Evolutionary conservation across 2,113 vertebrate species (phyloP), one percentile per base, ranked within the genome.

Genomic region (Crocuta crocuta): DNA sequence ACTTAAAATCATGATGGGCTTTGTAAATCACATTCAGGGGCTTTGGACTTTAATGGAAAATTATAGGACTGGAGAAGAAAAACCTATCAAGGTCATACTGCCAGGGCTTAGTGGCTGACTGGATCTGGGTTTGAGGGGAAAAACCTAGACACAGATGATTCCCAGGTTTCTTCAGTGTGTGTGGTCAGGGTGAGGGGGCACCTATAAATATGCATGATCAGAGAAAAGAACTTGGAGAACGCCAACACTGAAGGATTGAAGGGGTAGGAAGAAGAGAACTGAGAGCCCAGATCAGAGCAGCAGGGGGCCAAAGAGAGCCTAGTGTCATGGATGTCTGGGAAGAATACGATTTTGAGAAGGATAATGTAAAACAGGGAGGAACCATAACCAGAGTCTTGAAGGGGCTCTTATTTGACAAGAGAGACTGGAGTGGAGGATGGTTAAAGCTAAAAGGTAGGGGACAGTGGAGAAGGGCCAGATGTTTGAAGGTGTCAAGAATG

Each of bases 71-170:
- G 13, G 66, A 82, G 66, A 96, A 89, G 76, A 92, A 90, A 89
- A 92, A 55, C 31, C 61, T 23, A 39, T 50, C 1, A 5, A 89
- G 19, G 50, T 79, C 35, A 93, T 70, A 85, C 58, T 71, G 23
- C 74, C 83, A 28, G 74, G 43, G 78, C 23, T 84, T 65, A 76
- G 80, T 48, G 61, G 65, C 16, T 78, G 35, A 74, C 0, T 90
- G 23, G 33, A 48, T 68, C 31, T 94, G 79, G 50, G 43, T 91
- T 53, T 92, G 63, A 95, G 70, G 84, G 45, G 65, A 85, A 96
- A 87, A 66, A 83, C 19, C 23, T 26, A 53, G 21, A 61, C 61
- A 79, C 91, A 71, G 48, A 86, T 63, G 55, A 86, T 15, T 78
- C 68, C 86, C 71, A 68, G 79, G 2, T 93, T 91, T 90, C 39